Base-by-base conservation (phyloP, 2,888 invertebrate genomes). In the Spodoptera littoralis region DNA sequence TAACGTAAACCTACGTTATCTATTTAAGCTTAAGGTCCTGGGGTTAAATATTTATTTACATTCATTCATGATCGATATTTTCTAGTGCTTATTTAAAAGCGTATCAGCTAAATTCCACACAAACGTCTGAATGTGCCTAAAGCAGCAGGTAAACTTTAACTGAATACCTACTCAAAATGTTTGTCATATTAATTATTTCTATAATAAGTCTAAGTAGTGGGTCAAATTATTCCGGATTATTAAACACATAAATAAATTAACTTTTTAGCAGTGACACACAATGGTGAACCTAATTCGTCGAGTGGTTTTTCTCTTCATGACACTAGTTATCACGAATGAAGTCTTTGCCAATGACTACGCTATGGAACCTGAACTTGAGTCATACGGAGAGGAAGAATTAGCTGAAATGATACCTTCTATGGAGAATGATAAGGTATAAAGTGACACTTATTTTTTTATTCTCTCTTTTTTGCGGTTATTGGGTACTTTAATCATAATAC, bases 391-490 rank as follows among this genome's bases (percentile, higher is more conserved):
- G 11, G 76, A 78, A 36, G 68, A 70, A 50, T 46, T 70, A 55
- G 47, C 62, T 3, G 62, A 72, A 51, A 56, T 77, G 36, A 72
- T 65, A 70, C 73, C 76, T 62, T 65, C 73, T 13, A 43, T 61
- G 6, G 59, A 69, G 42, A 76, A 81, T 57, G 68, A 84, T 52
- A 79, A 84, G 79, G 86, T 86, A 76, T 22, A 11, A 12, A 22
- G 4, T 42, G 13, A 18, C 8, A 11, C 30, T 36, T 12, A 12
- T 3, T 3, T 47, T 13, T 18, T 46, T 27, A 30, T 4, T 12
- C 5, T 24, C 30, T 36, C 13, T 60, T 4, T n/a, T 6, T 47
- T 22, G 30, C 8, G 27, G 27, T 27, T 0, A 4, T 5, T 27
- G n/a, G n/a, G n/a, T n/a, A 27, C 27, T 27, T 27, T 27, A 27